Evolutionary conservation across 2,113 vertebrate species (phyloP), one percentile per base, ranked within the genome.

Genomic region (Sturnus vulgaris): DNA sequence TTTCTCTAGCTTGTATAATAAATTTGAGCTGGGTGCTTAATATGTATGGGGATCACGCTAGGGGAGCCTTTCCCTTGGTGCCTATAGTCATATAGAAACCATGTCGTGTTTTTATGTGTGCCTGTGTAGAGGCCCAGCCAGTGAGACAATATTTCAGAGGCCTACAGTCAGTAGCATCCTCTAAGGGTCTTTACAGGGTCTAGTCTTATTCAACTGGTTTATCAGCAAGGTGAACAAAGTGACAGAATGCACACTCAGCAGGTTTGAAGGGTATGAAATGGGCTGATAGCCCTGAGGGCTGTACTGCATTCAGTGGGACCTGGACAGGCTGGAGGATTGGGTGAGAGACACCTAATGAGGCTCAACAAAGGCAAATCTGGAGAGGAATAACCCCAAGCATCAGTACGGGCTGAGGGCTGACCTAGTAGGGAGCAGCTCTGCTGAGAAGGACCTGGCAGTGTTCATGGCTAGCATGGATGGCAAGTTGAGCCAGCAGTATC

Each of bases 21-120:
- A 93, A 86, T 90, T 85, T 57, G 47, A 95, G 22, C 49, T 85
- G 24, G 46, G 60, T 90, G 17, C 53, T 97, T 84, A 71, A 75
- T 16, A 72, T 19, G 30, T 44, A 28, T 7, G 35, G 40, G 46
- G 46, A 94, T 63, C 61, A 85, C 80, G 25, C 60, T 69, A 89
- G 84, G 80, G 60, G 95, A 96, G 84, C 12, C 16, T 92, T 92
- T 83, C 59, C 68, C 64, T 83, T 84, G 63, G 15, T 42, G 68
- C 56, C 56, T 61, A 7, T 21, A n/a, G 86, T 39, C 15, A 22
- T n/a, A 69, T 7, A 92, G 53, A 77, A 95, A 92, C 47, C 20
- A 72, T 37, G 18, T 47, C 47, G 82, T 80, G n/a, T 28, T 85
- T 94, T 94, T 79, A 8, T 68, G 21, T 68, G 59, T 92, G 56